Evolutionary conservation across 2,113 vertebrate genomes (phyloP).

Genomic region (Galemys pyrenaicus): DNA sequence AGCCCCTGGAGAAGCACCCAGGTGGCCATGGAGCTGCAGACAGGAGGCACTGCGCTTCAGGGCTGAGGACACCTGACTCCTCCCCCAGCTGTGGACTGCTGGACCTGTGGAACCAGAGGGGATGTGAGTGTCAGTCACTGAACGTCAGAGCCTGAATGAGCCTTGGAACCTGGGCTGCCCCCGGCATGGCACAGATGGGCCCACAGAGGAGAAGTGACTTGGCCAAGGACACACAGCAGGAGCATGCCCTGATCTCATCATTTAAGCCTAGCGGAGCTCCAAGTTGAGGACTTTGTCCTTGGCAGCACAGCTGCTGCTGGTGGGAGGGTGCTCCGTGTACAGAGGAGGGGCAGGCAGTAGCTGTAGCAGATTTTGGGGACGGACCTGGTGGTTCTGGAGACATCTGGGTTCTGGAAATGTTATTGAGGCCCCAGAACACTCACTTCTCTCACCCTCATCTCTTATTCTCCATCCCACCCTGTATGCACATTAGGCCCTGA

Average conservation of each 20-base stretch:
- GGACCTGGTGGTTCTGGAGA: neutral
- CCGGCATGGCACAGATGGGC: neutral
- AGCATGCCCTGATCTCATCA: neutral
- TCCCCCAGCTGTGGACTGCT: rapidly evolving
- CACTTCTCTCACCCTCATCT: neutral
- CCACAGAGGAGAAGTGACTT: neutral
- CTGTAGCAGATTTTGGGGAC: neutral
- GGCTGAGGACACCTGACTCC: neutral
- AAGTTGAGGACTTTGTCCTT: neutral
- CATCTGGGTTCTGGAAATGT: neutral
- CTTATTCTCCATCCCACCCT: neutral
- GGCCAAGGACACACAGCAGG: neutral
- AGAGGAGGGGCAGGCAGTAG: neutral
- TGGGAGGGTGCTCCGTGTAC: neutral
- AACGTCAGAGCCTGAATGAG: neutral
- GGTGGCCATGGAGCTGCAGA: slow-evolving; percentile 29
- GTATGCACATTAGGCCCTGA: neutral
- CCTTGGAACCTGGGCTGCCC: neutral
- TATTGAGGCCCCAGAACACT: neutral
- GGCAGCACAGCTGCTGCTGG: neutral
- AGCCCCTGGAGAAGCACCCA: neutral
- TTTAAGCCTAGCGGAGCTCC: neutral
- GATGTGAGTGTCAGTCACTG: neutral
- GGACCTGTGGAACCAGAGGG: neutral
- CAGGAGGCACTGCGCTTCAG: neutral